Evolutionary conservation across 2,113 vertebrate species (phyloP).

Genomic region (Mola mola): DNA sequence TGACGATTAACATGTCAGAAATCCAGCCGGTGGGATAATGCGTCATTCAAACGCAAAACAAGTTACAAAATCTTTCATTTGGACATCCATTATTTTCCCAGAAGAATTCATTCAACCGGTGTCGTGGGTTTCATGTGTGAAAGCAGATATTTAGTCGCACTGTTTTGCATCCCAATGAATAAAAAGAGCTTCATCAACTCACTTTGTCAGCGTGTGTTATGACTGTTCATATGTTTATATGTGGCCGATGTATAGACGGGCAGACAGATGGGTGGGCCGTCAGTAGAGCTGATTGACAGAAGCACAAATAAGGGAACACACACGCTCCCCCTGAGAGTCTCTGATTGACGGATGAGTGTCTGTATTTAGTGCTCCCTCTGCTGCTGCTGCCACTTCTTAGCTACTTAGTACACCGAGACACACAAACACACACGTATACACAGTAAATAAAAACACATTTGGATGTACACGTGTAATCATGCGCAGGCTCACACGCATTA

Average conservation of each 20-base stretch:
- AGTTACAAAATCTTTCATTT: constrained; percentile 27
- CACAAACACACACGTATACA: not conserved
- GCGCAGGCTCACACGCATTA: not conserved
- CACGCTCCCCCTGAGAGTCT: constrained; percentile 31
- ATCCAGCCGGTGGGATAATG: constrained; percentile 13
- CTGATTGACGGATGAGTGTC: constrained; percentile 63
- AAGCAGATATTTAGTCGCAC: constrained; percentile 1
- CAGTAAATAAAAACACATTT: constrained; percentile 22
- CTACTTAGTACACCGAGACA: constrained; percentile 34
- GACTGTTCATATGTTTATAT: constrained; percentile 25
- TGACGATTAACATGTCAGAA: not conserved
- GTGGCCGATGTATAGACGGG: constrained; percentile 28
- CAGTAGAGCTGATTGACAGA: constrained; percentile 62
- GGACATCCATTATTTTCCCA: constrained; percentile 6
- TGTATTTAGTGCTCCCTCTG: constrained; percentile 47
- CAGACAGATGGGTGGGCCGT: constrained; percentile 52
- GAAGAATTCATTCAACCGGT: constrained; percentile 6
- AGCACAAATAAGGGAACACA: constrained; percentile 54
- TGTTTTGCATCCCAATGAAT: constrained; percentile 25
- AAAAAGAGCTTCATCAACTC: constrained; percentile 31
- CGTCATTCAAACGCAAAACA: constrained; percentile 8
- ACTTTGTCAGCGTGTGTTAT: constrained; percentile 12
- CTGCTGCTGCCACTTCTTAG: constrained; percentile 56
- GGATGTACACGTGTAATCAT: constrained; percentile 9
- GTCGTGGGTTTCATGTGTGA: constrained; percentile 9